Evolutionary conservation across 92 coral and sea anemone genomes (phyloP), one percentile per base, ranked within the genome.

Genomic region (Phymanthus crucifer): DNA sequence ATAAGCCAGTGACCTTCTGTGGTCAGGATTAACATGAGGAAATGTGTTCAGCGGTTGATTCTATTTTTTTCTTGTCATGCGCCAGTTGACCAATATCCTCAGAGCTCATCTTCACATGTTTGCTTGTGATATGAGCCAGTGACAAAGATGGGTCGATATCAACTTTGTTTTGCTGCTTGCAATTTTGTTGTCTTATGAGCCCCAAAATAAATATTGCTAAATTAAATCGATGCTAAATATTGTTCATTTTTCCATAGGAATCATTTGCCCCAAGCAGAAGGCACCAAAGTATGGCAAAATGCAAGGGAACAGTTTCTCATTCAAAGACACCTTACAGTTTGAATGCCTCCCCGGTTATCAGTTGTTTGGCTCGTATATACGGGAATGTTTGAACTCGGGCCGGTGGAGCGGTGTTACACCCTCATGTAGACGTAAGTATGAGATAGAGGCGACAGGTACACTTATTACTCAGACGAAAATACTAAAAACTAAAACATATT

Each of bases 381-480:
- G 91, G 50, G 94, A 94, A 67, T 95, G 99, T 71, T 71, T 78
- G 27, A 86, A 77, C 73, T 74, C 90, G 1, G 99, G 94, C 40
- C 43, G 77, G 24, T 95, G 99, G 99, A 91, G 91, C 58, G 93
- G 88, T 37, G 66, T 65, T 7, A 84, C 85, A 5, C 91, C 99
- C 26, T 78, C 76, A 5, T 95, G 99, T 81, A 80, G 83, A 79
- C 97, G 99, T 95, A 79, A 73, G 98, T 88, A 48, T n/a, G n/a
- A n/a, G n/a, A n/a, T n/a, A n/a, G n/a, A n/a, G n/a, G n/a, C n/a
- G n/a, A n/a, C n/a, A n/a, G n/a, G n/a, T n/a, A n/a, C n/a, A n/a
- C n/a, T n/a, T n/a, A n/a, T n/a, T n/a, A n/a, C n/a, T n/a, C n/a
- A n/a, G n/a, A n/a, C n/a, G n/a, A n/a, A n/a, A n/a, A n/a, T n/a